Percentiles rank a stretch among this genome's conserved stretches.
These are phyloP conservation scores for Porites divaricata DNA, from an alignment of 92 coral and sea anemone genomes.

Conservation along the genomic window DNA sequence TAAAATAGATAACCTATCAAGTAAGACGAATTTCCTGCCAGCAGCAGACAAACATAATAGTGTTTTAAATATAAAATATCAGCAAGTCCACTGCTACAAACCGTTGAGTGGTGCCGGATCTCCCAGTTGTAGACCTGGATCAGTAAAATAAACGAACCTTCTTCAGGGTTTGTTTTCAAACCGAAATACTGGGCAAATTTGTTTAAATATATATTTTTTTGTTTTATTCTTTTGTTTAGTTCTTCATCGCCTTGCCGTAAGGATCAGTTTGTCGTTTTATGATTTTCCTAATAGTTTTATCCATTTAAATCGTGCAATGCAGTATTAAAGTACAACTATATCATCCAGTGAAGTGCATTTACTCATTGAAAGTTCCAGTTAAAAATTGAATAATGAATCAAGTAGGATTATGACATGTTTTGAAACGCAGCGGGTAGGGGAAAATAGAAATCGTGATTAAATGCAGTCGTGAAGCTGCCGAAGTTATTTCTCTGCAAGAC, in stretches of 20 bases:
- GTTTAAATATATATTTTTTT: too few species aligned
- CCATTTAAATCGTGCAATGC: too few species aligned
- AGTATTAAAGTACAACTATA: not conserved
- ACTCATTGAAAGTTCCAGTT: not conserved
- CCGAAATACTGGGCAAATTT: too few species aligned
- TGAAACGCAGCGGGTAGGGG: not conserved
- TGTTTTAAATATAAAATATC: too few species aligned
- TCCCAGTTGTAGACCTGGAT: too few species aligned
- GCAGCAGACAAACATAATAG: not conserved
- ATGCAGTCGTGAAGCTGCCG: not conserved
- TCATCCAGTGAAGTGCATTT: not conserved
- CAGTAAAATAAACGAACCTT: too few species aligned
- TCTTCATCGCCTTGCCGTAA: too few species aligned
- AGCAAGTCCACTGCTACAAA: too few species aligned
- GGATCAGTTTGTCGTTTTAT: not conserved
- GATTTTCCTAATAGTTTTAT: too few species aligned
- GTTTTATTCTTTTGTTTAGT: too few species aligned
- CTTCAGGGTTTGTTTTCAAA: not conserved
- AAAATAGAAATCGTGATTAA: not conserved
- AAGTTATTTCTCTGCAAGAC: not conserved
- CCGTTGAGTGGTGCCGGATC: too few species aligned
- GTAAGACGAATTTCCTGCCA: not conserved
- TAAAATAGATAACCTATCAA: not conserved
- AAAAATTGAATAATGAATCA: not conserved
- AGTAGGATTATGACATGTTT: not conserved